Evolutionary conservation across 2,888 invertebrate species (phyloP).

Genomic region (Diachrysia chrysitis): DNA sequence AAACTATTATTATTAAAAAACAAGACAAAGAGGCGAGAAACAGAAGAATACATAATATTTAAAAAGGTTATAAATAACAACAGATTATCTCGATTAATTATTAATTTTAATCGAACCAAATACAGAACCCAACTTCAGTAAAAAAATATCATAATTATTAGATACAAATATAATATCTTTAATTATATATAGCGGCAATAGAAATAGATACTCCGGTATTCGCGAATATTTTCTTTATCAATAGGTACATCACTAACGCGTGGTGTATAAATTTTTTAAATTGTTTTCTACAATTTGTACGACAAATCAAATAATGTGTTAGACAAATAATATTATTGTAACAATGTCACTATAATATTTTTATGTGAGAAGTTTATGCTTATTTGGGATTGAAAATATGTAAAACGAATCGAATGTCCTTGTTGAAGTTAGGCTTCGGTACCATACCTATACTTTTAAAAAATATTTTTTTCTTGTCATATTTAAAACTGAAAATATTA

Average conservation of each 20-base stretch:
- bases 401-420: slow-evolving; percentile 6
- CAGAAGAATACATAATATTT: background rate
- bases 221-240: background rate
- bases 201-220: no score
- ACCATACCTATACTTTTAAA: background rate
- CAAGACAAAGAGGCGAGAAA: background rate
- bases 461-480: no score
- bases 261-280: background rate
- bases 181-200: no score
- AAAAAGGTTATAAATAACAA: no score
- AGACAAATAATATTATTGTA: slow-evolving; percentile 2
- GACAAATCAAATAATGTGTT: slow-evolving; percentile 3
- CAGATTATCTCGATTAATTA: no score
- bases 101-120: no score
- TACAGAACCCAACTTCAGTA: no score
- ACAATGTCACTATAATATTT: background rate
- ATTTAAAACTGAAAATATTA: no score
- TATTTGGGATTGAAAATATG: slow-evolving; percentile 9
- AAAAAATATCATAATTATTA: no score
- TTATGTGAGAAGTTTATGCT: slow-evolving; percentile 4
- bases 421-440: background rate
- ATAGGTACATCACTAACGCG: background rate
- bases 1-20: no score
- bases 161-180: no score
- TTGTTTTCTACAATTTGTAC: slow-evolving; percentile 4